A percentile compares a stretch with the other conserved stretches of the same genome.
phyloP scores from a whole-genome alignment of 2,888 invertebrate species.

The Drosophila histrio region DNA sequence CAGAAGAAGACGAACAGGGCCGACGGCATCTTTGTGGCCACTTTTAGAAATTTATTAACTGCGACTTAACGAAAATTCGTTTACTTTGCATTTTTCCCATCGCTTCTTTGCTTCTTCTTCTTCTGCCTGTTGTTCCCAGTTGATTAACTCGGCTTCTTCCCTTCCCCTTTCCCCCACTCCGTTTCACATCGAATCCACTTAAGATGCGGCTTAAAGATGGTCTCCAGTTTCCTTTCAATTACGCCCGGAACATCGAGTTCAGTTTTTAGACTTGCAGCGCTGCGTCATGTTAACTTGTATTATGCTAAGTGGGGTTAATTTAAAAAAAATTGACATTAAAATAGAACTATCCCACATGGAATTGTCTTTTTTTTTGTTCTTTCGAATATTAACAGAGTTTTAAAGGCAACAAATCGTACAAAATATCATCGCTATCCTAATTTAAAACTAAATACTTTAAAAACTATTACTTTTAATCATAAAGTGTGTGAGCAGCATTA shows the following conservation, averaged over 20 bases:
- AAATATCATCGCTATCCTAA: no score
- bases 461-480: no score
- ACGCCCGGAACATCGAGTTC: conserved; percentile 5
- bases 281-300: not conserved
- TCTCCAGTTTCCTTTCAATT: conserved; percentile 23
- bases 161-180: not conserved
- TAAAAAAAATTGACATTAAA: no score
- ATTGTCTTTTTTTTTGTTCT: no score
- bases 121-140: conserved; percentile 21
- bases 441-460: no score
- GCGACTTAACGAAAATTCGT: conserved; percentile 56
- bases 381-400: no score
- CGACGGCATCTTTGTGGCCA: conserved; percentile 51
- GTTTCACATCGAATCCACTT: conserved; percentile 19
- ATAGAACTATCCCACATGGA: no score
- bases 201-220: conserved; percentile 16
- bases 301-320: no score
- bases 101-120: not conserved
- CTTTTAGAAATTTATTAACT: conserved; percentile 62
- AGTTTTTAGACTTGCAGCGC: not conserved
- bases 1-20: not conserved
- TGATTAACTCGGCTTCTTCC: conserved; percentile 38
- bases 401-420: no score
- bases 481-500: no score
- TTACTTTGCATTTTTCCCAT: conserved; percentile 36